Conservation (phyloP, 2,888 invertebrate species). For the Drosophila siamana region DNA sequence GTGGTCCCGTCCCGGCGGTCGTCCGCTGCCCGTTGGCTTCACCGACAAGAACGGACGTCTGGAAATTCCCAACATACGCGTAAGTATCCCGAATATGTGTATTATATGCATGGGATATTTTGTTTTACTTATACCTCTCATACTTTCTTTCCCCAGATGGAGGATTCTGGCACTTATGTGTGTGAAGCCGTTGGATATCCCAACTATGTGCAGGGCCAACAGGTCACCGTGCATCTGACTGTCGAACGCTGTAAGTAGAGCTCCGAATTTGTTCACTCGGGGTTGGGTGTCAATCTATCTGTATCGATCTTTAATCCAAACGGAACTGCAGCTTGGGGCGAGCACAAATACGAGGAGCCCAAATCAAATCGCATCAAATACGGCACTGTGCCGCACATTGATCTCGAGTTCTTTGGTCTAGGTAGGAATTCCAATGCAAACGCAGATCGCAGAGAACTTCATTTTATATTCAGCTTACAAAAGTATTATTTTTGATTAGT, state of each 20-base stretch:
- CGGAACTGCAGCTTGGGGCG: conserved; percentile 84
- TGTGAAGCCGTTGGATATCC: conserved; percentile 92
- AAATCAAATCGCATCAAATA: conserved; percentile 86
- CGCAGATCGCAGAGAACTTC: too few species aligned
- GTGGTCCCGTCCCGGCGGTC: conserved; percentile 90
- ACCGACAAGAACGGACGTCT: conserved; percentile 91
- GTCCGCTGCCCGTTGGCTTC: conserved; percentile 91
- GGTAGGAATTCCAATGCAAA: conserved; percentile 85
- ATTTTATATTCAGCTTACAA: too few species aligned
- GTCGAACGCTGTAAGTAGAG: conserved; percentile 91
- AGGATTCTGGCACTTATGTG: conserved; percentile 92
- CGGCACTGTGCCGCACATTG: conserved; percentile 87
- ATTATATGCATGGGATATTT: too few species aligned
- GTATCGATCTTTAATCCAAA: conserved; percentile 7
- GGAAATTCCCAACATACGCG: conserved; percentile 93
- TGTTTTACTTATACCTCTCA: too few species aligned
- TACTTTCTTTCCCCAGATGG: too few species aligned
- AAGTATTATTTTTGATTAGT: too few species aligned
- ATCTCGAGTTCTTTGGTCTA: conserved; percentile 87
- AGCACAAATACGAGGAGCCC: conserved; percentile 79
- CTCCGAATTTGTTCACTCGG: neutral
- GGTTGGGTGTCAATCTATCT: neutral
- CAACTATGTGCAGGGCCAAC: conserved; percentile 88
- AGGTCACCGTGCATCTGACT: conserved; percentile 89
- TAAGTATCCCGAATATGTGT: too few species aligned